Evolutionary conservation across 2,797 vertebrate species (phyloP).

Genomic region (Takifugu rubripes): DNA sequence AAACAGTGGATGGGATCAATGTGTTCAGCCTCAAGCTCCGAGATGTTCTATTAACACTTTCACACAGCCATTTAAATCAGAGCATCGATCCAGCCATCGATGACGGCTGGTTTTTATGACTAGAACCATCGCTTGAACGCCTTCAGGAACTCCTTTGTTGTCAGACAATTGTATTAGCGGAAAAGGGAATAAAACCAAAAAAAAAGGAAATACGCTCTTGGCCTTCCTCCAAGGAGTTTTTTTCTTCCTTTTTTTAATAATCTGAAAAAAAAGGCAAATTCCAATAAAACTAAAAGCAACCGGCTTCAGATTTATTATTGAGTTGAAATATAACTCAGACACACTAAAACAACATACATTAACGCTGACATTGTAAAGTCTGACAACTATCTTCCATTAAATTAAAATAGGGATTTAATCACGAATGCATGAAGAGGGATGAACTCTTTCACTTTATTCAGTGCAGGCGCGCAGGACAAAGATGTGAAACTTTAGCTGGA

Average conservation of each 20-base stretch:
- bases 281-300: not conserved
- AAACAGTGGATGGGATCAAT: slow-evolving; percentile 65
- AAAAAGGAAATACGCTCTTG: not conserved
- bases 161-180: not conserved
- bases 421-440: too few species aligned
- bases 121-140: slow-evolving; percentile 39
- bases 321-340: not conserved
- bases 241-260: not conserved
- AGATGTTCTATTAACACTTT: slow-evolving; percentile 68
- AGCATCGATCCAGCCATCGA: slow-evolving; percentile 55
- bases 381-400: too few species aligned
- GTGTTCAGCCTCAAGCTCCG: slow-evolving; percentile 50
- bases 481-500: too few species aligned
- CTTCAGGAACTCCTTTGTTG: not conserved
- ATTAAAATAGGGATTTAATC: too few species aligned
- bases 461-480: too few species aligned
- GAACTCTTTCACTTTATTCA: too few species aligned
- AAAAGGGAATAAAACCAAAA: not conserved
- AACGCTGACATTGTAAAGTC: not conserved
- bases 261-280: not conserved
- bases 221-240: not conserved
- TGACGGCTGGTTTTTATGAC: slow-evolving; percentile 50
- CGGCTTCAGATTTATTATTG: not conserved
- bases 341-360: slow-evolving; percentile 3
- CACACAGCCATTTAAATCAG: slow-evolving; percentile 65